Conservation (phyloP, 2,797 vertebrate genomes). For the Anas georgica region DNA sequence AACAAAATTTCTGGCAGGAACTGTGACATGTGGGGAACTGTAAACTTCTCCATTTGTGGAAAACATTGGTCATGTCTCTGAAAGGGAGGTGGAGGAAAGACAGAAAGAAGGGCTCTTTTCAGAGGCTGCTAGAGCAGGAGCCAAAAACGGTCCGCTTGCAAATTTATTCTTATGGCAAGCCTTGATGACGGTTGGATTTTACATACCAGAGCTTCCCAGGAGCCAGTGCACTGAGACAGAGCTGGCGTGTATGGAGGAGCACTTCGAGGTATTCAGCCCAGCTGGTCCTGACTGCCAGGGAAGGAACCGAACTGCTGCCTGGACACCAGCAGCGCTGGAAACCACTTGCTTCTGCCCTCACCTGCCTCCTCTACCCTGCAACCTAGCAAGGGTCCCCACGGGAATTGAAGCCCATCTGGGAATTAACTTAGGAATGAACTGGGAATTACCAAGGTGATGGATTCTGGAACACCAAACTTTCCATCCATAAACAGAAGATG, state of each 20-base stretch:
- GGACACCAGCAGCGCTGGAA: background rate
- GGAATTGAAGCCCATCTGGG: background rate
- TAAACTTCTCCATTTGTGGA: slow-evolving; percentile 67
- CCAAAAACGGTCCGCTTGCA: slow-evolving; percentile 44
- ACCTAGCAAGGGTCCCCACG: background rate
- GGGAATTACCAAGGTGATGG: background rate
- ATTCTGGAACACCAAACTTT: slow-evolving; percentile 14
- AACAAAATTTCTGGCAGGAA: slow-evolving; percentile 50
- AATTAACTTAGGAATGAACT: background rate
- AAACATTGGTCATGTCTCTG: slow-evolving; percentile 68
- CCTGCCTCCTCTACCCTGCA: background rate
- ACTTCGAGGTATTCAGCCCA: background rate
- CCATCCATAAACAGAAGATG: background rate
- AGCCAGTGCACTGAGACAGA: background rate
- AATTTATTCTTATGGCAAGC: slow-evolving; percentile 40
- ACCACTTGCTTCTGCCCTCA: no score
- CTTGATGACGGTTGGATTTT: background rate
- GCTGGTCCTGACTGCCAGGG: background rate
- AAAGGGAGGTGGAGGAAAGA: slow-evolving; percentile 39
- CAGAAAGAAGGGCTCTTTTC: slow-evolving; percentile 67
- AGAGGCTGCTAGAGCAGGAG: slow-evolving; percentile 17
- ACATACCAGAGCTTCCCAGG: slow-evolving; percentile 40
- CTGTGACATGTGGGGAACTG: slow-evolving; percentile 6
- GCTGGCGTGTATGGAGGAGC: background rate
- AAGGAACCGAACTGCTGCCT: background rate